A percentile compares a stretch with the other conserved stretches of the same genome.
These are phyloP conservation scores for Volucella inanis DNA, from an alignment of 2,888 invertebrate species.

Conservation along the genomic window DNA sequence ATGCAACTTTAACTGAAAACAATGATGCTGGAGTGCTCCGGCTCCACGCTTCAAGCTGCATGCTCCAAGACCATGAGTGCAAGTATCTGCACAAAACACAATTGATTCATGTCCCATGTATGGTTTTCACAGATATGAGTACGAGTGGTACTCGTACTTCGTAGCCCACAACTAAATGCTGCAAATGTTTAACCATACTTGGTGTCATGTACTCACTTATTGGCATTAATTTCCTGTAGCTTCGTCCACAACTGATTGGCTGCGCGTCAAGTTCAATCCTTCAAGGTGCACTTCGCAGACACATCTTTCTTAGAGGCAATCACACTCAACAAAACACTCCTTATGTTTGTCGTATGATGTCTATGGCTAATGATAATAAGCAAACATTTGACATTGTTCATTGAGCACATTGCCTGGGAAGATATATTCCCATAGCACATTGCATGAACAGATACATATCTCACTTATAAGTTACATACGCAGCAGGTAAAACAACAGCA, in stretches of 20 bases:
- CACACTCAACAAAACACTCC: conserved; percentile 4
- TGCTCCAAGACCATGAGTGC: neutral
- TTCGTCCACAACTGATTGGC: conserved; percentile 45
- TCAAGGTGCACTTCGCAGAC: conserved; percentile 43
- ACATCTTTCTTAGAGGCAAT: conserved; percentile 26
- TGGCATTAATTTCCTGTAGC: conserved; percentile 70
- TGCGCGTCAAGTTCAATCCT: conserved; percentile 70
- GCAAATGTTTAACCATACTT: conserved; percentile 75
- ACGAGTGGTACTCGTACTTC: conserved; percentile 1
- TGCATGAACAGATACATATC: conserved; percentile 17
- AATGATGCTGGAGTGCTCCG: conserved; percentile 56
- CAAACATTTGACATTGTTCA: conserved; percentile 71
- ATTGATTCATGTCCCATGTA: conserved; percentile 73
- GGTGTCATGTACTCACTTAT: conserved; percentile 75
- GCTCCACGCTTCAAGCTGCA: neutral
- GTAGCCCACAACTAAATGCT: conserved; percentile 69
- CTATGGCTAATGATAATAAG: conserved; percentile 68
- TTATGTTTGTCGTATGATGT: neutral
- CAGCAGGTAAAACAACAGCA: conserved; percentile 19
- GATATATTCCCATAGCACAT: conserved; percentile 67
- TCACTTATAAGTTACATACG: conserved; percentile 56
- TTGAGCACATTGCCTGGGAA: conserved; percentile 57
- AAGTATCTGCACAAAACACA: conserved; percentile 42
- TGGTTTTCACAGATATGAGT: conserved; percentile 49
- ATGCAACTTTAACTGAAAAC: conserved; percentile 64